Base-by-base conservation (phyloP, 2,888 invertebrate genomes). In the Parnassius apollo region DNA sequence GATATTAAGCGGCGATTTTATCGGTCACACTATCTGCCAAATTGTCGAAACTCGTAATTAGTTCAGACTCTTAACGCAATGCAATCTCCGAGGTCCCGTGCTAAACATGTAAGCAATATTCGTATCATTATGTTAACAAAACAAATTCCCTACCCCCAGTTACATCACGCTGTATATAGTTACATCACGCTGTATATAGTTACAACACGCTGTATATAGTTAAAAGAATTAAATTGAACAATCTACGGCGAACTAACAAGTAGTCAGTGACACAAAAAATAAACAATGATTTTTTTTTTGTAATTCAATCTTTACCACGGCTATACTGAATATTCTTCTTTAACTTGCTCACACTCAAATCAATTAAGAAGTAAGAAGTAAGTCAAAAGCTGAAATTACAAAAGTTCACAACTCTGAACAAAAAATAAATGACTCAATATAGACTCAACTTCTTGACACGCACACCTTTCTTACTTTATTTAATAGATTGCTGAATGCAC, bases 141-240 rank as follows among this genome's bases (percentile, higher is more conserved):
- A 53, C 11, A 42, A 35, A 42, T 12, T 22, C 48, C 45, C 48
- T 42, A 25, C 42, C 57, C 57, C 3, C 54, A 53, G 53, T 42
- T 13, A 53, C 11, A 49, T 25, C 49, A 46, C 56, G 25, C 25
- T 2, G 48, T 11, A 56, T 8, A 35, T 8, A 56, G 18, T 25
- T 18, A 44, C 13, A 49, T 25, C 49, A 46, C 56, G 25, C 25
- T 2, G 48, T 11, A 56, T 8, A 35, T 2, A 53, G 53, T 42
- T 13, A 53, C 11, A 49, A 46, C 49, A 46, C 56, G 25, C 25
- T 2, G 48, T 11, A 56, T 8, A 35, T 8, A 56, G 18, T 25
- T 18, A 44, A 11, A 49, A 49, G n/a, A 18, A 18, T 49, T 49
- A 49, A 49, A 13, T 13, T 13, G 18, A 49, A 42, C 51, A 51